Evolutionary conservation across 2,888 invertebrate species (phyloP).

Genomic region (Linyphia triangularis): DNA sequence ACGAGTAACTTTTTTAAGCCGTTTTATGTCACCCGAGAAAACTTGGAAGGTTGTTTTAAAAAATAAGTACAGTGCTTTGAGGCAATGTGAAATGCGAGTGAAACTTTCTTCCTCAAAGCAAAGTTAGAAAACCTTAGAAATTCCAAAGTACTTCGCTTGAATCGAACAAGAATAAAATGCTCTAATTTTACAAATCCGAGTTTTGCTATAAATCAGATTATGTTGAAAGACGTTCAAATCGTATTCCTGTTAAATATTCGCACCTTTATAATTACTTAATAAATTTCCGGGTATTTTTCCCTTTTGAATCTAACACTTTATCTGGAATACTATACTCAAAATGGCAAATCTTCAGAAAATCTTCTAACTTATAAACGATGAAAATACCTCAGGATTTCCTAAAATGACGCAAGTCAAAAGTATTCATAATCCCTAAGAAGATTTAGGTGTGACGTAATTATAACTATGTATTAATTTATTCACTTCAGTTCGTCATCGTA

Average conservation of each 20-base stretch:
- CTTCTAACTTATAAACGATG: neutral
- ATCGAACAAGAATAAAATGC: neutral
- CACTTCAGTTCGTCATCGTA: too few relatives aligned
- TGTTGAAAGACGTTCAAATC: neutral
- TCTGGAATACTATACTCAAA: neutral
- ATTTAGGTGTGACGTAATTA: too few relatives aligned
- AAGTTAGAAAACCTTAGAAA: neutral
- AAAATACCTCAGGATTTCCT: neutral
- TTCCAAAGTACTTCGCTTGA: conserved; percentile 54
- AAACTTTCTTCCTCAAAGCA: neutral
- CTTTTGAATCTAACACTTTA: neutral
- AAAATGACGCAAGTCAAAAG: neutral
- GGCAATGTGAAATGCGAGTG: neutral
- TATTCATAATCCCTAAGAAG: too few relatives aligned
- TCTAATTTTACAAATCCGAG: neutral
- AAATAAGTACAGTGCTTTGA: neutral
- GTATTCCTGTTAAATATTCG: neutral
- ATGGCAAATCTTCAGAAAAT: neutral
- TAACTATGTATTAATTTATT: too few relatives aligned
- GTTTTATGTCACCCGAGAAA: neutral
- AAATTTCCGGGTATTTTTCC: too few relatives aligned
- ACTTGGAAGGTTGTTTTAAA: neutral
- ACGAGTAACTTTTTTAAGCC: neutral
- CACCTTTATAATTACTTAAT: too few relatives aligned
- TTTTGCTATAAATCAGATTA: neutral